phyloP scores from a whole-genome alignment of 2,888 invertebrate genomes.

The Idaea aversata region DNA sequence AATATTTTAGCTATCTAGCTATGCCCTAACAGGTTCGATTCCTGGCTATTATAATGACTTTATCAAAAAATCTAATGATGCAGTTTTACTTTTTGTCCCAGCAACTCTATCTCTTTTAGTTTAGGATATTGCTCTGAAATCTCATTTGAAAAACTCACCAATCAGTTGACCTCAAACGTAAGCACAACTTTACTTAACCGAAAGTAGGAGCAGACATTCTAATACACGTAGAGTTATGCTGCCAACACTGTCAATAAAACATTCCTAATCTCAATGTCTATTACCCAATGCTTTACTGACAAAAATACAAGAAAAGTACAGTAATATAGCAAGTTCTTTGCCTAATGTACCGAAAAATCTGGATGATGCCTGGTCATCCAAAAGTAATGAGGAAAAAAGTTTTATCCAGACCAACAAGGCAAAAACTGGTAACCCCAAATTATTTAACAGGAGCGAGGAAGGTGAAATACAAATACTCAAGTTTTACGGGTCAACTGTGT shows the following conservation, averaged over 20 bases:
- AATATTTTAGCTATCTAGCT: too few relatives aligned
- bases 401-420: constrained; percentile 27
- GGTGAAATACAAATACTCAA: constrained; percentile 66
- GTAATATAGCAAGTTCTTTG: too few relatives aligned
- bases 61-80: not conserved
- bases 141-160: constrained; percentile 11
- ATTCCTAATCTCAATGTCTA: constrained; percentile 20
- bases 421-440: constrained; percentile 48
- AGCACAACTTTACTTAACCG: constrained; percentile 52
- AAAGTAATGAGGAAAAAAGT: constrained; percentile 17
- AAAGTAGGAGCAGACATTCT: constrained; percentile 48
- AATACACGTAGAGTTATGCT: constrained; percentile 31
- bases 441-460: constrained; percentile 58
- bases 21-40: not conserved
- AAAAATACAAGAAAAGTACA: constrained; percentile 13
- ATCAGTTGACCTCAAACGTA: constrained; percentile 52
- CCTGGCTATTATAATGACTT: not conserved
- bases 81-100: not conserved
- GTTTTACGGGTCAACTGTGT: constrained; percentile 70
- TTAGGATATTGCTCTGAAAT: not conserved
- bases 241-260: constrained; percentile 13
- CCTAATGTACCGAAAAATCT: too few relatives aligned
- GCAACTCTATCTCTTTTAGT: not conserved
- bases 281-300: not conserved
- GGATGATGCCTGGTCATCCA: too few relatives aligned